Percentiles rank a stretch among this genome's conserved stretches.
Evolutionary conservation across 2,113 vertebrate species (phyloP).

Genomic region (Lynx canadensis): DNA sequence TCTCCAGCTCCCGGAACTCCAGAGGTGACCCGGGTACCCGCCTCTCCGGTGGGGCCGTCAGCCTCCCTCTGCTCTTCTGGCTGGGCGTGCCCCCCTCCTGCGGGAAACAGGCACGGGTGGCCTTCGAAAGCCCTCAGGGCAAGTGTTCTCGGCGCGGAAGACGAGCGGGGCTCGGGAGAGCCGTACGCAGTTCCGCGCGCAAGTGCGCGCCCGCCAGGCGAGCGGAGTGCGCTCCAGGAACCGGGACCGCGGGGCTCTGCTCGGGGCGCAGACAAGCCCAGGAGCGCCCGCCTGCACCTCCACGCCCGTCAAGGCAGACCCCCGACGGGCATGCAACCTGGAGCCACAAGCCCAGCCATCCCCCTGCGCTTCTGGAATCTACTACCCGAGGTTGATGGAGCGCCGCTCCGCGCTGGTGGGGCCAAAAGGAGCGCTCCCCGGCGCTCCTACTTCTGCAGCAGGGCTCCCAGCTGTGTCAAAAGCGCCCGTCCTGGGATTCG

Average conservation of each 20-base stretch:
- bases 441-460: fast-evolving
- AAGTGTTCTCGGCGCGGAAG: fast-evolving
- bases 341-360: background rate
- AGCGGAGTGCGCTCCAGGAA: background rate
- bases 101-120: fast-evolving
- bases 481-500: fast-evolving
- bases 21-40: fast-evolving
- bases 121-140: background rate
- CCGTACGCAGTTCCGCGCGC: fast-evolving
- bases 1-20: background rate
- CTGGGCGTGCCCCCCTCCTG: fast-evolving
- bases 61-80: background rate
- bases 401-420: fast-evolving
- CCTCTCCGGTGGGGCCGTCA: background rate
- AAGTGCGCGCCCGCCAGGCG: fast-evolving
- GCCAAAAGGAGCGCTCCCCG: fast-evolving
- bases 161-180: fast-evolving
- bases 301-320: background rate
- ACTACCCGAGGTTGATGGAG: fast-evolving
- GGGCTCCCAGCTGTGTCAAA: background rate
- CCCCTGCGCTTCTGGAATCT: background rate
- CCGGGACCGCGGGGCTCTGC: fast-evolving
- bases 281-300: background rate
- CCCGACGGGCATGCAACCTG: fast-evolving
- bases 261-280: fast-evolving